Percentiles rank a stretch among this genome's conserved stretches.
Evolutionary conservation across 2,888 invertebrate species (phyloP).

Genomic region (Sinodicranocentrus sp.): DNA sequence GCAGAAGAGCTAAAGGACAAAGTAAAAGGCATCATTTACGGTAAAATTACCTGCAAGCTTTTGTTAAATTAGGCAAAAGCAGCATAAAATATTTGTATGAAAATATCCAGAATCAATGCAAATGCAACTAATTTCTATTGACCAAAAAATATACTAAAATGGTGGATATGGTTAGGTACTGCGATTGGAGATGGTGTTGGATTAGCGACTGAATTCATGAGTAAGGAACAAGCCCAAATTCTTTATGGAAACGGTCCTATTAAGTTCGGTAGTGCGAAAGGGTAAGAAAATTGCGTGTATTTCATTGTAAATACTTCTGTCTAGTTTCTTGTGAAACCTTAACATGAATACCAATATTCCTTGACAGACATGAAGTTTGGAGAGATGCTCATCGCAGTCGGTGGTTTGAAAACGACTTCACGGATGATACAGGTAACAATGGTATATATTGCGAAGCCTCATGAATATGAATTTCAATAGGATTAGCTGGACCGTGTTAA

Average conservation of each 20-base stretch:
- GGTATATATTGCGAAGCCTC: no score
- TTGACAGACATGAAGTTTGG: slow-evolving; percentile 61
- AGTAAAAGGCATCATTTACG: slow-evolving; percentile 61
- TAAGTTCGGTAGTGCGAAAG: slow-evolving; percentile 62
- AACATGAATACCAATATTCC: no score
- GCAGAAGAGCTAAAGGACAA: slow-evolving; percentile 48
- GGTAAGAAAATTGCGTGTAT: slow-evolving; percentile 39
- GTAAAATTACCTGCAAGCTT: slow-evolving; percentile 29
- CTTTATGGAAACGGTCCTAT: slow-evolving; percentile 69
- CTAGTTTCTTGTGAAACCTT: neutral
- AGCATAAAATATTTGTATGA: neutral
- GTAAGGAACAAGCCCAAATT: slow-evolving; percentile 38
- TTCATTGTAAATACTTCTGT: neutral
- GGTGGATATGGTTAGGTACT: slow-evolving; percentile 35
- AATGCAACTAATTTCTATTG: no score
- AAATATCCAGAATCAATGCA: no score
- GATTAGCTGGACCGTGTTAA: no score
- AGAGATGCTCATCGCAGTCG: slow-evolving; percentile 49
- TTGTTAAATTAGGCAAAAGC: neutral
- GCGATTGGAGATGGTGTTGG: slow-evolving; percentile 71
- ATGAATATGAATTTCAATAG: no score
- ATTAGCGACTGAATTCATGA: slow-evolving; percentile 70
- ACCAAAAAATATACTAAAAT: neutral
- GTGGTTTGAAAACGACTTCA: slow-evolving; percentile 69
- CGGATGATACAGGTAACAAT: slow-evolving; percentile 67